Evolutionary conservation across 2,888 invertebrate species (phyloP).

Genomic region (Chymomyza caudatula): DNA sequence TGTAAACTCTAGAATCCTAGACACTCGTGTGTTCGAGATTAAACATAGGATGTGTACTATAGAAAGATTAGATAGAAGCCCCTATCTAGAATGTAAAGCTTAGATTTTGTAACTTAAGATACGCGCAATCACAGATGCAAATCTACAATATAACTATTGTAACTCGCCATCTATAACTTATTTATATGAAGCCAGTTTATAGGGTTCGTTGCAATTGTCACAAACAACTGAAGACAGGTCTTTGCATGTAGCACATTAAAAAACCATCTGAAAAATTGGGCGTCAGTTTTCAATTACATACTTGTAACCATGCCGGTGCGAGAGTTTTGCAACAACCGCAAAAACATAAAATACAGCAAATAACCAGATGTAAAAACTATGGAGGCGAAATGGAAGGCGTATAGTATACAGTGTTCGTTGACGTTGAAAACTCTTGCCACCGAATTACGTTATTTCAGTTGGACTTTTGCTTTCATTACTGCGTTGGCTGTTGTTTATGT

Average conservation of each 20-base stretch:
- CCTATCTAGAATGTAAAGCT: too few species aligned
- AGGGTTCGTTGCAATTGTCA: background rate
- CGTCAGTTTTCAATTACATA: conserved; percentile 4
- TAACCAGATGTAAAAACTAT: background rate
- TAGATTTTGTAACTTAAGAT: too few species aligned
- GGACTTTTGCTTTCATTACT: conserved; percentile 1
- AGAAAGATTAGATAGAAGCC: too few species aligned
- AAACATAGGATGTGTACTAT: too few species aligned
- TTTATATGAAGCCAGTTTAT: too few species aligned
- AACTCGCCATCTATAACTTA: too few species aligned
- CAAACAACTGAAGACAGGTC: too few species aligned
- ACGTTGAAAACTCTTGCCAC: background rate
- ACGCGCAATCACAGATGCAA: too few species aligned
- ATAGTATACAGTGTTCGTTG: background rate
- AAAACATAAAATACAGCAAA: too few species aligned
- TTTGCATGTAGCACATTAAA: background rate
- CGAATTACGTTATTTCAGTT: background rate
- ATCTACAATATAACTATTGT: too few species aligned
- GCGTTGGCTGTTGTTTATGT: background rate
- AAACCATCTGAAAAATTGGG: background rate
- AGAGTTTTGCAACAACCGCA: background rate
- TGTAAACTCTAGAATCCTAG: too few species aligned
- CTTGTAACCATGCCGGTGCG: background rate
- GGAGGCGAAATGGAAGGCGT: background rate
- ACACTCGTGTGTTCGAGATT: too few species aligned